These are phyloP conservation scores for Cichladusa arquata DNA, from an alignment of 2,113 vertebrate genomes.

Conservation along the genomic window DNA sequence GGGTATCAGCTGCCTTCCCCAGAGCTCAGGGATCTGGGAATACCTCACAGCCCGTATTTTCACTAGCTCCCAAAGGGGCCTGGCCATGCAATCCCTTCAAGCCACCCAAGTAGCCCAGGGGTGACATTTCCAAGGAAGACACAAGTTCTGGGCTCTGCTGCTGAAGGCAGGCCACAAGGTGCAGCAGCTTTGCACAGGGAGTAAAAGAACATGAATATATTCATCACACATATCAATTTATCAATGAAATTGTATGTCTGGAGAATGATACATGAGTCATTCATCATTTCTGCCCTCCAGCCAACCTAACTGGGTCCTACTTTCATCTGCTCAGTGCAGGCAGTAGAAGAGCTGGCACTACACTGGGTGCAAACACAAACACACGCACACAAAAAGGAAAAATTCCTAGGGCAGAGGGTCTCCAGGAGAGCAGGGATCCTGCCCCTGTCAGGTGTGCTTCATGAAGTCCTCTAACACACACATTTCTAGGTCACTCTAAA, in stretches of 20 bases:
- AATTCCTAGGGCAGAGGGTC: background rate
- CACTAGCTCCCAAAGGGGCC: background rate
- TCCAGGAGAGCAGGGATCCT: background rate
- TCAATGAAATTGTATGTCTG: background rate
- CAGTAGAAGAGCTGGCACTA: background rate
- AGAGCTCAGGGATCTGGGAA: background rate
- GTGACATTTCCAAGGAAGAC: background rate
- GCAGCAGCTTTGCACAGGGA: background rate
- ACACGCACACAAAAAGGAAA: background rate
- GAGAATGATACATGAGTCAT: background rate
- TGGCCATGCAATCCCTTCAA: background rate
- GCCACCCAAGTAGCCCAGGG: background rate
- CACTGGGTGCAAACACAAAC: background rate
- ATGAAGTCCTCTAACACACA: background rate
- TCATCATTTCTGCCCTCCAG: background rate
- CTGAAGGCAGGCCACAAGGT: background rate
- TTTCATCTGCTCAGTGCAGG: background rate
- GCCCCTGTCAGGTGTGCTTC: background rate
- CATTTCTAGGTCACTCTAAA: constrained; percentile 53
- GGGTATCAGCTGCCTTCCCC: background rate
- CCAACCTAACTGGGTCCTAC: background rate
- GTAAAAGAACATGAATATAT: background rate
- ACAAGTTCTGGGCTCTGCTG: background rate
- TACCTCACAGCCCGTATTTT: background rate
- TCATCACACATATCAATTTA: background rate